Evolutionary conservation across 2,888 invertebrate genomes (phyloP), one percentile per base, ranked within the genome.

Genomic region (Pachydiplax longipennis): DNA sequence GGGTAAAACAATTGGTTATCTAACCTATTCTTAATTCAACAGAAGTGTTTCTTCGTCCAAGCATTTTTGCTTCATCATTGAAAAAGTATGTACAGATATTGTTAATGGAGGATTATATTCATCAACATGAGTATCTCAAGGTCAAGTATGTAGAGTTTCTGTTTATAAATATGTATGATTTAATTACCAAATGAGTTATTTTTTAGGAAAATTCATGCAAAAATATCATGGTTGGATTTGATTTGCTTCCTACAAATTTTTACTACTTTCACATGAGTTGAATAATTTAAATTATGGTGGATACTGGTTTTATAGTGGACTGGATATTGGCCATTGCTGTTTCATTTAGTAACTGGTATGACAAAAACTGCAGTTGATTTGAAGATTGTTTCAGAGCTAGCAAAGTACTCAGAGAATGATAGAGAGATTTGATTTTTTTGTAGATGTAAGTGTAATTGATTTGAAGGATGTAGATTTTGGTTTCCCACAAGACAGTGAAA

Each of bases 21-120:
- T 87, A 18, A n/a, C 87, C 61, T 61, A 61, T 37, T 61, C 87
- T 61, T 87, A 61, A 87, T 61, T 87, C 61, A 87, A 87, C 87
- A n/a, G 87, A 87, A 87, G 87, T 87, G 87, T 65, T 37, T 61
- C 87, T 37, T 87, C 87, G 87, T 87, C 87, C 87, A 87, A 87
- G 61, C 58, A 61, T 87, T 87, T 83, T 58, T 87, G 87, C 87
- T 87, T 87, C 87, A 87, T 65, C 35, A 87, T 61, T 87, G 87
- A 61, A 87, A 65, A 87, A 87, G 87, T 87, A 61, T 87, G 87
- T 87, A 87, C 87, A 87, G 87, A 87, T 37, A 65, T 87, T 87
- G 87, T 87, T 87, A 83, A 87, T 61, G 87, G 31, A 87, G 61
- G 61, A 87, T 87, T 35, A 87, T 40, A 65, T 87, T 87, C 35